Percentiles rank a stretch among this genome's conserved stretches.
Evolutionary conservation across 2,888 invertebrate species (phyloP).

Genomic region (Aspidiotus rigidus): DNA sequence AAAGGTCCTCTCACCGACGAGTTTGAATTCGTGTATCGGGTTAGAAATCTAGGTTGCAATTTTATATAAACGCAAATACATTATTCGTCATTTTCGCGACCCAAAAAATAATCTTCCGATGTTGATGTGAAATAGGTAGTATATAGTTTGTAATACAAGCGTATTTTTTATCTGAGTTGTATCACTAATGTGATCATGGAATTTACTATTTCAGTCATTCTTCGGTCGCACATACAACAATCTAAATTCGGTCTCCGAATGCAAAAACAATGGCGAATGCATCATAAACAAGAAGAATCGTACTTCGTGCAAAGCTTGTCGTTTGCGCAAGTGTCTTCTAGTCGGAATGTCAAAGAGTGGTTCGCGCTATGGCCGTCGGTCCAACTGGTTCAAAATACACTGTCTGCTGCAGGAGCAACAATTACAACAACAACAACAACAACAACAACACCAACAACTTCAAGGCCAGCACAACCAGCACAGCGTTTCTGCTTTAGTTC

Average conservation of each 20-base stretch:
- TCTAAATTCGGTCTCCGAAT: conserved; percentile 75
- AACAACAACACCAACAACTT: conserved; percentile 21
- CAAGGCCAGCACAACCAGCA: neutral
- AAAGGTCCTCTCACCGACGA: too few species aligned
- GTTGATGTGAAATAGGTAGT: neutral
- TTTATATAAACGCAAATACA: too few species aligned
- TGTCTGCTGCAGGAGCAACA: conserved; percentile 73
- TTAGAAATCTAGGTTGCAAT: too few species aligned
- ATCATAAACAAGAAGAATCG: conserved; percentile 88
- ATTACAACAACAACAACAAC: conserved; percentile 38
- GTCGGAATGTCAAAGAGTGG: conserved; percentile 90
- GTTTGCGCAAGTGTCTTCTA: conserved; percentile 71
- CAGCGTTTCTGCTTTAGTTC: neutral
- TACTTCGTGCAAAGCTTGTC: conserved; percentile 83
- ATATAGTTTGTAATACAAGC: neutral
- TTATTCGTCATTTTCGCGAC: too few species aligned
- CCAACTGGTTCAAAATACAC: conserved; percentile 91
- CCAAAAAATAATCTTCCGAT: too few species aligned
- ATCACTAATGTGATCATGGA: too few species aligned
- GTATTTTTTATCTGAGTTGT: too few species aligned
- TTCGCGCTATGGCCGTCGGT: conserved; percentile 76
- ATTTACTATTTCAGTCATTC: conserved; percentile 67
- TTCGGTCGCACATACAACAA: conserved; percentile 89
- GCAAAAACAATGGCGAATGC: conserved; percentile 81
- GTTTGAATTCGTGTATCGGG: too few species aligned